phyloP scores from a whole-genome alignment of 2,888 invertebrate genomes.

The Piscicola geometra region DNA sequence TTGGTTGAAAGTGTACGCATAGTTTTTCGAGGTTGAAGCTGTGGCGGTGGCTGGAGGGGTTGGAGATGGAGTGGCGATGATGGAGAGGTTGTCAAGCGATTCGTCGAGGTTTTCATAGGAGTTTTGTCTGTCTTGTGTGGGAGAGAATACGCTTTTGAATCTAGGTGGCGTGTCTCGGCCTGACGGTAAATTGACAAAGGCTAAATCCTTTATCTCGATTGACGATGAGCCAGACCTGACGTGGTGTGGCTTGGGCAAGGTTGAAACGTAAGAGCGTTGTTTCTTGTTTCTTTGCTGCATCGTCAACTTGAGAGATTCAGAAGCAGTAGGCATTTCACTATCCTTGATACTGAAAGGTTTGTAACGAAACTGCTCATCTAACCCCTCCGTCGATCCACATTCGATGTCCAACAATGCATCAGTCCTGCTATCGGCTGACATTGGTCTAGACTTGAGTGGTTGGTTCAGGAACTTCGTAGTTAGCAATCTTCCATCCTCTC shows the following conservation, averaged over 20 bases:
- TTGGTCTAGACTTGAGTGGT: slow-evolving; percentile 26
- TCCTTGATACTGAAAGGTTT: slow-evolving; percentile 32
- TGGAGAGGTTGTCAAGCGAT: slow-evolving; percentile 15
- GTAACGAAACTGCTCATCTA: slow-evolving; percentile 37
- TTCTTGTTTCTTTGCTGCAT: slow-evolving; percentile 38
- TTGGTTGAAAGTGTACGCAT: slow-evolving; percentile 24
- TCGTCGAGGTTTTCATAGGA: neutral
- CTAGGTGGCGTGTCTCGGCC: neutral
- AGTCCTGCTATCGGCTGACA: slow-evolving; percentile 30
- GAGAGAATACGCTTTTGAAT: neutral
- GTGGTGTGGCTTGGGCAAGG: neutral
- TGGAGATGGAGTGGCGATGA: slow-evolving; percentile 8
- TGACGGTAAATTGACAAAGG: neutral
- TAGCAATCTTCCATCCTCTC: slow-evolving; percentile 44
- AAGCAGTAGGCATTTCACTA: slow-evolving; percentile 38
- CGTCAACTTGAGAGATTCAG: slow-evolving; percentile 35
- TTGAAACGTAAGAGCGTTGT: slow-evolving; percentile 32
- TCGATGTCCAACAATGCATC: slow-evolving; percentile 38
- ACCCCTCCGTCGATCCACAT: slow-evolving; percentile 25
- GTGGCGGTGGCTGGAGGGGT: slow-evolving; percentile 17
- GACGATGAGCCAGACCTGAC: slow-evolving; percentile 3
- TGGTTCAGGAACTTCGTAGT: slow-evolving; percentile 40
- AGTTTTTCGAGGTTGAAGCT: neutral
- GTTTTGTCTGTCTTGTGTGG: neutral
- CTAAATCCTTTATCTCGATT: neutral